These are phyloP conservation scores for Phylloscopus trochilus DNA, from an alignment of 2,113 vertebrate species.

Conservation along the genomic window DNA sequence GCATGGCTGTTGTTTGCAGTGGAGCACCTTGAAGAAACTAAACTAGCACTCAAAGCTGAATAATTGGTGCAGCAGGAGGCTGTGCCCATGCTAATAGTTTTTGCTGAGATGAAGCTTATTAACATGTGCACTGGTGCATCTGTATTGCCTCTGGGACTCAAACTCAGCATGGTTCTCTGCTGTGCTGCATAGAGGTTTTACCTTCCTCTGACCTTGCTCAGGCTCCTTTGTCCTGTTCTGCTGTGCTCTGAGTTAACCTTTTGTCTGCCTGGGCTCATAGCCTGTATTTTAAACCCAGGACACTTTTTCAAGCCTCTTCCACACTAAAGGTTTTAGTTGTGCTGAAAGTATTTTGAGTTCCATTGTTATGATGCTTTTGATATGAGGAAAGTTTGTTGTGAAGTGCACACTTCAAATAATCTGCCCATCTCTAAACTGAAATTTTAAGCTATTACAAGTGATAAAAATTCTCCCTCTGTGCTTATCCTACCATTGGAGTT, in stretches of 20 bases:
- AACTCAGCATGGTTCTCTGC: slow-evolving; percentile 23
- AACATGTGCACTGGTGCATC: slow-evolving; percentile 67
- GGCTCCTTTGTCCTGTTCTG: slow-evolving; percentile 50
- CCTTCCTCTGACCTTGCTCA: slow-evolving; percentile 63
- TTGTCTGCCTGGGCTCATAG: not conserved
- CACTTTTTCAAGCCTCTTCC: not conserved
- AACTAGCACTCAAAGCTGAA: not conserved
- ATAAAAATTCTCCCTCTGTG: not conserved
- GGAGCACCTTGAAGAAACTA: slow-evolving; percentile 30
- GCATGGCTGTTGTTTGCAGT: not conserved
- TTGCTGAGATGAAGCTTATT: slow-evolving; percentile 64
- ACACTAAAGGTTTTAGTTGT: not conserved
- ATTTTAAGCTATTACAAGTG: not conserved
- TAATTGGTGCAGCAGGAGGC: slow-evolving; percentile 55
- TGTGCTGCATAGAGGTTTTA: slow-evolving; percentile 36
- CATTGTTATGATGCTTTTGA: not conserved
- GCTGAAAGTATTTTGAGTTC: not conserved
- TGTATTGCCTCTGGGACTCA: slow-evolving; percentile 63
- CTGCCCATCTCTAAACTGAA: not conserved
- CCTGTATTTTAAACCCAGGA: not conserved
- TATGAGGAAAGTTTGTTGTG: not conserved
- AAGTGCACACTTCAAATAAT: not conserved
- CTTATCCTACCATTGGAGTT: not conserved
- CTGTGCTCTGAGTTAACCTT: slow-evolving; percentile 35
- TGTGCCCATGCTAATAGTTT: slow-evolving; percentile 59